Conservation (phyloP, 1,140 invertebrate genomes). For the Zaprionus camerounensis region DNA sequence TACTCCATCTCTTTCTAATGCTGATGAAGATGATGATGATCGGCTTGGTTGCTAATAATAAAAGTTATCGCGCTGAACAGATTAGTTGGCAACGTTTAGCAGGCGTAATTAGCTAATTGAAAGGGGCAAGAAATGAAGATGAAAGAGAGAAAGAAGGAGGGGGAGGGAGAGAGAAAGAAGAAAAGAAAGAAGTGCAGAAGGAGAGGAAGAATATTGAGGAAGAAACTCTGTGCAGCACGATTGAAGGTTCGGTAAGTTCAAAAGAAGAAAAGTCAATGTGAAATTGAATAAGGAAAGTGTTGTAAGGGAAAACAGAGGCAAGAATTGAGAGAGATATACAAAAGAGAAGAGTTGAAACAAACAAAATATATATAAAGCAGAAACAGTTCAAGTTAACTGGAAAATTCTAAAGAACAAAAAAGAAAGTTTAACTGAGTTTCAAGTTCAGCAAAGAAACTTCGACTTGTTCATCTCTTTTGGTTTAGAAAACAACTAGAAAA, state of each 20-base stretch:
- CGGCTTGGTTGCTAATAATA: constrained; percentile 24
- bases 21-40: constrained; percentile 21
- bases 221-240: neutral
- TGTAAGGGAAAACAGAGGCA: neutral
- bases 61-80: constrained; percentile 28
- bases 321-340: neutral
- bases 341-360: neutral
- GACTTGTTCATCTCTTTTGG: neutral
- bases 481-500: neutral
- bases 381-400: neutral
- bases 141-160: neutral
- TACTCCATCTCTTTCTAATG: neutral
- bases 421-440: neutral
- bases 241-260: neutral
- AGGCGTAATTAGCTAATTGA: constrained; percentile 47
- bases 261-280: neutral
- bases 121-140: constrained; percentile 2
- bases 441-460: neutral
- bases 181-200: neutral
- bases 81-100: constrained; percentile 21
- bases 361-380: no score
- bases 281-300: neutral
- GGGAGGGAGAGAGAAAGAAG: neutral
- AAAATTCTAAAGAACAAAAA: neutral
- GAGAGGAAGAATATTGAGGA: neutral